Evolutionary conservation across 2,888 invertebrate genomes (phyloP).

Genomic region (Lithophane socia): DNA sequence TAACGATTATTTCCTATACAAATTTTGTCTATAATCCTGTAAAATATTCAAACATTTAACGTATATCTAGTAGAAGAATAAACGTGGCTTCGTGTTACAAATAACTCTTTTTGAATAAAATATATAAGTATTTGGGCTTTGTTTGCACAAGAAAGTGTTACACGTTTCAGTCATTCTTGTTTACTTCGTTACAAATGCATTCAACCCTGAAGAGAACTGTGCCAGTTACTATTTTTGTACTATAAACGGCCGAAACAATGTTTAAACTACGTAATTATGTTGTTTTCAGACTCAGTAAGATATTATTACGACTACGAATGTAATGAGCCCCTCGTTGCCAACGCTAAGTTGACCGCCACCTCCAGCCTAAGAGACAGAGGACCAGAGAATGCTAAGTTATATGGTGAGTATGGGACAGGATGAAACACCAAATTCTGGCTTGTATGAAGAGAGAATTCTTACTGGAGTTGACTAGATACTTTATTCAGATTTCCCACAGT

Average conservation of each 20-base stretch:
- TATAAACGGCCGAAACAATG: neutral
- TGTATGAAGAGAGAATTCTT: conserved; percentile 16
- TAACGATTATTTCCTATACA: conserved; percentile 59
- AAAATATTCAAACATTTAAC: conserved; percentile 33
- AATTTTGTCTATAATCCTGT: conserved; percentile 23
- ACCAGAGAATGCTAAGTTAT: conserved; percentile 95
- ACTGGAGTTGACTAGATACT: neutral
- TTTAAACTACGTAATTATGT: conserved; percentile 5
- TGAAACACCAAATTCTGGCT: conserved; percentile 20
- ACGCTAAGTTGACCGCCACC: conserved; percentile 94
- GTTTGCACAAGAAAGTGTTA: conserved; percentile 17
- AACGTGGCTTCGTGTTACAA: neutral
- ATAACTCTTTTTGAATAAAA: neutral
- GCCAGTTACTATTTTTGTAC: conserved; percentile 36
- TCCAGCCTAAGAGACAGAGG: conserved; percentile 95
- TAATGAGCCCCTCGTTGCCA: conserved; percentile 94
- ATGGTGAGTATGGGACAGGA: conserved; percentile 92
- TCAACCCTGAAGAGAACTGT: conserved; percentile 42
- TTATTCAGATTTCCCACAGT: neutral
- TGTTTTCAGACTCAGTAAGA: conserved; percentile 81
- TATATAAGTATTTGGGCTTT: neutral
- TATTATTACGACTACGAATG: conserved; percentile 92
- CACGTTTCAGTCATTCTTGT: conserved; percentile 43
- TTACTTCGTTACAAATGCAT: conserved; percentile 48
- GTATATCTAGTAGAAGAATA: neutral